Evolutionary conservation across 2,888 invertebrate genomes (phyloP).

Genomic region (Phlogophora meticulosa): DNA sequence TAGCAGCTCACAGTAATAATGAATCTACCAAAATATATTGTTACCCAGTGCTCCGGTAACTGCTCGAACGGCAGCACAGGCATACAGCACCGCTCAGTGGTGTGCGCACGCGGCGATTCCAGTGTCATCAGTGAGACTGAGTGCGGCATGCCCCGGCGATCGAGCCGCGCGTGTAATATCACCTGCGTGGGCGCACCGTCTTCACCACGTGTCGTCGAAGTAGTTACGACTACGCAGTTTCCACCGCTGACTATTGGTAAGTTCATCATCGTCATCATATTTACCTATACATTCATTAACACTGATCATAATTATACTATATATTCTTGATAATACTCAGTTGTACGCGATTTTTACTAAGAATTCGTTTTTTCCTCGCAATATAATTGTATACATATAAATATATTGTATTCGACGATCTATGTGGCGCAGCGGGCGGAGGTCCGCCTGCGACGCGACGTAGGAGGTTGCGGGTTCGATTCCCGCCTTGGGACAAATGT

Average conservation of each 20-base stretch:
- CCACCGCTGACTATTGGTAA: constrained; percentile 21
- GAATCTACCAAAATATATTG: not conserved
- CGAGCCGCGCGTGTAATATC: constrained; percentile 74
- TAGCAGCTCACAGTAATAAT: no score
- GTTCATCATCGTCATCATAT: not conserved
- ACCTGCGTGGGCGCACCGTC: constrained; percentile 69
- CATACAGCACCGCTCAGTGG: constrained; percentile 87
- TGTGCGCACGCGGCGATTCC: constrained; percentile 83
- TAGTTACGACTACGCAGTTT: not conserved
- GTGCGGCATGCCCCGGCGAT: constrained; percentile 81
- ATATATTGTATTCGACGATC: no score
- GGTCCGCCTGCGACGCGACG: no score
- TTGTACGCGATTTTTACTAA: no score
- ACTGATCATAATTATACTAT: no score
- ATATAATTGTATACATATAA: no score
- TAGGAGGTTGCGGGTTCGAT: no score
- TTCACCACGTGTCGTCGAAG: constrained; percentile 35
- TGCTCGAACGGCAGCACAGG: constrained; percentile 77
- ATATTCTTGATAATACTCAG: no score
- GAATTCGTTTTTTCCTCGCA: no score
- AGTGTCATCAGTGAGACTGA: constrained; percentile 75
- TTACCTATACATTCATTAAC: no score
- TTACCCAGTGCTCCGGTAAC: constrained; percentile 80
- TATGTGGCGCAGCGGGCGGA: no score
- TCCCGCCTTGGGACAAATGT: no score